These are phyloP conservation scores for Bombus superbus DNA, from an alignment of 1,140 invertebrate genomes.

Conservation along the genomic window DNA sequence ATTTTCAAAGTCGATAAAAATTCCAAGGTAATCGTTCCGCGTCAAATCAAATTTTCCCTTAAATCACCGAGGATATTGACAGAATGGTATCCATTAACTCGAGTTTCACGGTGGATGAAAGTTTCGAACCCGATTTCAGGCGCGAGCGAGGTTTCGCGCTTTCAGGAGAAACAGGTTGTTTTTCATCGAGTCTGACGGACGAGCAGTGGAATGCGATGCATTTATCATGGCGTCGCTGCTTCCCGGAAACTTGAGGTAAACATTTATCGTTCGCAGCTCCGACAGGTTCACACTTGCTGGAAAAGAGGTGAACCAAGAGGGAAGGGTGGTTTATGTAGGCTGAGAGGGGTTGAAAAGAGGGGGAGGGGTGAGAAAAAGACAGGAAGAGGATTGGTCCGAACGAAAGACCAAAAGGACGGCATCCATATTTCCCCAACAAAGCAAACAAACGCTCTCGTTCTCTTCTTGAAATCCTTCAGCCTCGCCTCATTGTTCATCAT, in stretches of 20 bases:
- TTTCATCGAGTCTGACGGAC: constrained; percentile 45
- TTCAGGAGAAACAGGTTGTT: constrained; percentile 43
- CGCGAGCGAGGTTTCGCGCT: not conserved
- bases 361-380: no score
- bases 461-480: constrained; percentile 23
- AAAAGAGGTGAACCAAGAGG: constrained; percentile 4
- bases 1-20: not conserved
- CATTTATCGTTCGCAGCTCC: constrained; percentile 61
- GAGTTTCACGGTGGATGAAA: constrained; percentile 4
- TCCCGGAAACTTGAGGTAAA: constrained; percentile 50
- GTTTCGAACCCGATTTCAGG: not conserved
- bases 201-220: constrained; percentile 43
- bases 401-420: constrained; percentile 18
- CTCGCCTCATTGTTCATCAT: constrained; percentile 25
- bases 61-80: not conserved
- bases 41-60: not conserved
- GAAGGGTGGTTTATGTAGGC: not conserved
- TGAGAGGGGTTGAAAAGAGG: no score
- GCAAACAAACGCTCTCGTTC: constrained; percentile 22
- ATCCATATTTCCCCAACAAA: constrained; percentile 28
- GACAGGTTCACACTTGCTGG: not conserved
- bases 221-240: constrained; percentile 42
- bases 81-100: not conserved
- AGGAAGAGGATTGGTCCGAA: not conserved
- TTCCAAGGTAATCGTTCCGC: no score